A percentile compares a stretch with the other conserved stretches of the same genome.
Evolutionary conservation across 2,888 invertebrate species (phyloP).

Genomic region (Lathronympha strigana): DNA sequence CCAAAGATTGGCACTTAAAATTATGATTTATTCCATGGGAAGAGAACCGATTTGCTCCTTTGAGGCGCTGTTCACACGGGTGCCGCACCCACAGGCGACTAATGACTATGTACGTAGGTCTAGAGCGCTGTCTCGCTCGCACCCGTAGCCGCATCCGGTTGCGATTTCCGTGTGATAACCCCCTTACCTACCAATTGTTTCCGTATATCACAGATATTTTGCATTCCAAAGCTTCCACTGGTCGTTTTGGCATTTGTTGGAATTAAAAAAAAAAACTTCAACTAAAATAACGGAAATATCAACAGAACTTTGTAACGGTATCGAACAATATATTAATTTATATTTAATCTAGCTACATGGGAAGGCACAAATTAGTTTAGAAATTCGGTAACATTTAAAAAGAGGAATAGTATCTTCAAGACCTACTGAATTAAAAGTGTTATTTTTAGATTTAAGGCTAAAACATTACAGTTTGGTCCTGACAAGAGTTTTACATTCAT

Average conservation of each 20-base stretch:
- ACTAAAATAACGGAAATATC: slow-evolving; percentile 47
- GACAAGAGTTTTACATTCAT: slow-evolving; percentile 10
- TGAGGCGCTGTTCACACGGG: too few relatives aligned
- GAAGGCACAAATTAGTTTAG: slow-evolving; percentile 62
- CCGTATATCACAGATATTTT: slow-evolving; percentile 70
- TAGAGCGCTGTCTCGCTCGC: too few relatives aligned
- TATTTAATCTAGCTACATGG: slow-evolving; percentile 52
- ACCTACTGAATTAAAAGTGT: slow-evolving; percentile 45
- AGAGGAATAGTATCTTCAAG: slow-evolving; percentile 44
- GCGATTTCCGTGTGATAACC: too few relatives aligned
- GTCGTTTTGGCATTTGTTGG: slow-evolving; percentile 50
- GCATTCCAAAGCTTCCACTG: slow-evolving; percentile 59
- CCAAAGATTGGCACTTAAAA: slow-evolving; percentile 70
- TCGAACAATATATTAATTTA: slow-evolving; percentile 50
- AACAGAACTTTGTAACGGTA: slow-evolving; percentile 24
- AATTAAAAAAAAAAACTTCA: slow-evolving; percentile 56
- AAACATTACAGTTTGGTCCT: slow-evolving; percentile 24
- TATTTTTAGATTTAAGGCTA: slow-evolving; percentile 14
- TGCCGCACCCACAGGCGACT: too few relatives aligned
- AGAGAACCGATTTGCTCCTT: slow-evolving; percentile 50
- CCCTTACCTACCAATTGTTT: slow-evolving; percentile 53
- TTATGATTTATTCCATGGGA: slow-evolving; percentile 50
- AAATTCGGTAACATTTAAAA: slow-evolving; percentile 70
- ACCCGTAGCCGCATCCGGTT: too few relatives aligned
- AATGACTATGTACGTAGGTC: too few relatives aligned